Evolutionary conservation across 1,140 invertebrate genomes (phyloP).

Genomic region (Drosophila lacteicornis): DNA sequence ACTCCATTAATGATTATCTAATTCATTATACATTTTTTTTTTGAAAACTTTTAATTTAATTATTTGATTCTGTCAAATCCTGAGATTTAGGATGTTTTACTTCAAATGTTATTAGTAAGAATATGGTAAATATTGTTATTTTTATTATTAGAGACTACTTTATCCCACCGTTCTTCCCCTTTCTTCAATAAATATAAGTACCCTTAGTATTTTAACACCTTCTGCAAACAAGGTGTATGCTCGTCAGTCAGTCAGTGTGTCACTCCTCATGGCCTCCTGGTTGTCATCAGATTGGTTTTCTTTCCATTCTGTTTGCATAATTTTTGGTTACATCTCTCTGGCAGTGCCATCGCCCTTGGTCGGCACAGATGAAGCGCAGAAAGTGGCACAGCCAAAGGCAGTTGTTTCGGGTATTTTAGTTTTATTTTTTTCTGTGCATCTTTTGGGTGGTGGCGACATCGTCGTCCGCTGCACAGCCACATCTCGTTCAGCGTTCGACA

Average conservation of each 20-base stretch:
- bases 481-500: constrained; percentile 41
- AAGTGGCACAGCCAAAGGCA: constrained; percentile 64
- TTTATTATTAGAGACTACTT: too few relatives aligned
- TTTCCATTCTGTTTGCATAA: constrained; percentile 17
- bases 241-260: constrained; percentile 18
- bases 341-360: constrained; percentile 49
- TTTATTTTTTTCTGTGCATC: constrained; percentile 25
- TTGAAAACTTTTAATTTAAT: too few relatives aligned
- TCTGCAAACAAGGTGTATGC: neutral
- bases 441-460: constrained; percentile 25
- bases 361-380: constrained; percentile 69
- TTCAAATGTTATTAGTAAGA: too few relatives aligned
- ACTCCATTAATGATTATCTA: too few relatives aligned
- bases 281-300: constrained; percentile 37
- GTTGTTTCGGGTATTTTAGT: neutral
- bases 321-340: constrained; percentile 20
- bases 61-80: too few relatives aligned
- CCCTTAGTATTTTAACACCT: constrained; percentile 1
- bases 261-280: constrained; percentile 18
- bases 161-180: neutral
- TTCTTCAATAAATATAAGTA: neutral
- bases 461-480: constrained; percentile 9
- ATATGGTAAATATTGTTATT: too few relatives aligned
- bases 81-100: too few relatives aligned
- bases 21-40: too few relatives aligned